Base-by-base conservation (phyloP, 2,113 vertebrate genomes). In the Meles meles region DNA sequence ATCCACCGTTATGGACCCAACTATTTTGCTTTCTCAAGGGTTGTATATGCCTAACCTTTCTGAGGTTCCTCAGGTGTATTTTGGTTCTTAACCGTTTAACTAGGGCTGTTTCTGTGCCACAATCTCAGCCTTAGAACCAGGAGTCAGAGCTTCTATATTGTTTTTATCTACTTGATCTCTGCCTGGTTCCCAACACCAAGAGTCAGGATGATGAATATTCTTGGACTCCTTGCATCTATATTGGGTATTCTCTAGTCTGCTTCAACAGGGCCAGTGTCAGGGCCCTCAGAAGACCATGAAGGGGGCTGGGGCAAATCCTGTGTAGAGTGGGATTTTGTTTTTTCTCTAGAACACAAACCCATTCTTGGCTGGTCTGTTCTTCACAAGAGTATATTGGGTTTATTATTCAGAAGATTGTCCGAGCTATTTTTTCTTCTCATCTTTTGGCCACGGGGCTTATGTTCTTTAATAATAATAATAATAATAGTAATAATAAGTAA, bases 341-440 rank as follows among this genome's bases (percentile, higher is more conserved):
- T 80, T 63, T 59, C 21, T 84, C 6, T 69, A 63, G 5, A 44
- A 84, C n/a, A 3, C 88, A 95, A 80, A 87, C 29, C 31, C 27
- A 83, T 27, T 90, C 27, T 93, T 96, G 55, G 94, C 18, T 76
- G n/a, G n/a, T 27, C 21, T 69, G 44, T 61, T n/a, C 25, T 79
- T 92, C 44, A 83, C 4, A 97, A 37, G 55, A 93, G 2, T 96
- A 37, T 90, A 94, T n/a, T 93, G n/a, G 88, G 39, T 65, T 93
- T 20, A 52, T 88, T 92, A 93, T 92, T 97, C 25, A 87, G 31
- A 97, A 96, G 39, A 92, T 92, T 95, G 67, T 55, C 65, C 17
- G 47, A 61, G 57, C 81, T 47, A 61, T 74, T 92, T 92, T 95
- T 95, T 74, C 34, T 83, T 79, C 67, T 88, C 21, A 27, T 47